Evolutionary conservation across 2,888 invertebrate species (phyloP).

Genomic region (Pterostichus niger): DNA sequence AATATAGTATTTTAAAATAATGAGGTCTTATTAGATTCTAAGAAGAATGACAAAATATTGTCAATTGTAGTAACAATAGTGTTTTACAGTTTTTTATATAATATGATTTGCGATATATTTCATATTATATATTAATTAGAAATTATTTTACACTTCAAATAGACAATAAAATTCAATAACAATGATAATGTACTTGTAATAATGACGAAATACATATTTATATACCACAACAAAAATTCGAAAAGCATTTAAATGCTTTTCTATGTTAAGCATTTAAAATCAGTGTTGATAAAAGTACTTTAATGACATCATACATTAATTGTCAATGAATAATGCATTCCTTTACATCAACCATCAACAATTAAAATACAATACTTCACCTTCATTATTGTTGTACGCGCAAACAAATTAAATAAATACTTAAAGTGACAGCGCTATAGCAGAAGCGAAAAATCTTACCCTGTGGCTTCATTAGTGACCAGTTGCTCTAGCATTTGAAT

Average conservation of each 20-base stretch:
- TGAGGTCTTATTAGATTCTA: neutral
- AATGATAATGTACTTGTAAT: constrained; percentile 32
- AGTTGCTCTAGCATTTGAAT: constrained; percentile 88
- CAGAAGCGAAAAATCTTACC: constrained; percentile 70
- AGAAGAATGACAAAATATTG: neutral
- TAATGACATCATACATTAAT: constrained; percentile 49
- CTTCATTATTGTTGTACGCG: too few relatives aligned
- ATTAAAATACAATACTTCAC: constrained; percentile 16
- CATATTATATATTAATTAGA: neutral
- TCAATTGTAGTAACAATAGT: neutral
- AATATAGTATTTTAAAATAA: too few relatives aligned
- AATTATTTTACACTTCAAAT: neutral
- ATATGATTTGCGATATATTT: neutral
- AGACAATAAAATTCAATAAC: neutral
- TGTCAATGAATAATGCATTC: constrained; percentile 42
- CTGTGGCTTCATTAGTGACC: constrained; percentile 81
- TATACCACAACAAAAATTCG: constrained; percentile 35
- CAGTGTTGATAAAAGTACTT: constrained; percentile 19
- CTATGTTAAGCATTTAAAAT: constrained; percentile 43
- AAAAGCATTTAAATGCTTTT: constrained; percentile 19
- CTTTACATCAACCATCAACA: constrained; percentile 1
- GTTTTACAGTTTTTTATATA: neutral
- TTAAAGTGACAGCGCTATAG: too few relatives aligned
- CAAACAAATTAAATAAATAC: too few relatives aligned
- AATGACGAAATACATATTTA: constrained; percentile 11